Percentiles rank a stretch among this genome's conserved stretches.
phyloP scores from a whole-genome alignment of 2,888 invertebrate species.

The Zygothrica quintamaculata region DNA sequence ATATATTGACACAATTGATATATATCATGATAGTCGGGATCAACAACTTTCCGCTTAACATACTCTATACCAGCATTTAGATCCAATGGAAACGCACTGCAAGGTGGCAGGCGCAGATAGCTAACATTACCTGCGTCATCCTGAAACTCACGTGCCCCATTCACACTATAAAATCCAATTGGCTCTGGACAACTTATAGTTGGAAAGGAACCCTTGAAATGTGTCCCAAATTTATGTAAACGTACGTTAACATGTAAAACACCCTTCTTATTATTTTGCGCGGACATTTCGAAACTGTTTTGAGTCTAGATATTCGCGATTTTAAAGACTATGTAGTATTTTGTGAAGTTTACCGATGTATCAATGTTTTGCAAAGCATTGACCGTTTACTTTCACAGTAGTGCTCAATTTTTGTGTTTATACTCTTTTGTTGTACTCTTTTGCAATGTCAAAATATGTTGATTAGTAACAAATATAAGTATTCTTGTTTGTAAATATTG shows the following conservation, averaged over 20 bases:
- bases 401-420: too few species aligned
- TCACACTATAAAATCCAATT: conserved; percentile 47
- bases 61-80: conserved; percentile 56
- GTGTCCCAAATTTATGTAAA: conserved; percentile 28
- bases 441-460: too few species aligned
- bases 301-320: too few species aligned
- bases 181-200: conserved; percentile 40
- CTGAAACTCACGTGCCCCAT: conserved; percentile 26
- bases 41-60: conserved; percentile 29
- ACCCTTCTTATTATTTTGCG: background rate
- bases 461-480: too few species aligned
- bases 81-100: conserved; percentile 41
- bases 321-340: too few species aligned
- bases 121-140: conserved; percentile 34
- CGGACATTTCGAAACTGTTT: conserved; percentile 3
- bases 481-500: too few species aligned
- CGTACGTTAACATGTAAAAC: conserved; percentile 29
- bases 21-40: conserved; percentile 11
- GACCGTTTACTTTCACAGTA: too few species aligned
- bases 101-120: conserved; percentile 43
- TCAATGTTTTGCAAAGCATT: too few species aligned
- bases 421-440: too few species aligned
- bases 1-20: conserved; percentile 42
- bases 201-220: conserved; percentile 37
- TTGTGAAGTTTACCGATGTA: too few species aligned